Evolutionary conservation across 2,113 vertebrate genomes (phyloP).

Genomic region (Arizona elegans): DNA sequence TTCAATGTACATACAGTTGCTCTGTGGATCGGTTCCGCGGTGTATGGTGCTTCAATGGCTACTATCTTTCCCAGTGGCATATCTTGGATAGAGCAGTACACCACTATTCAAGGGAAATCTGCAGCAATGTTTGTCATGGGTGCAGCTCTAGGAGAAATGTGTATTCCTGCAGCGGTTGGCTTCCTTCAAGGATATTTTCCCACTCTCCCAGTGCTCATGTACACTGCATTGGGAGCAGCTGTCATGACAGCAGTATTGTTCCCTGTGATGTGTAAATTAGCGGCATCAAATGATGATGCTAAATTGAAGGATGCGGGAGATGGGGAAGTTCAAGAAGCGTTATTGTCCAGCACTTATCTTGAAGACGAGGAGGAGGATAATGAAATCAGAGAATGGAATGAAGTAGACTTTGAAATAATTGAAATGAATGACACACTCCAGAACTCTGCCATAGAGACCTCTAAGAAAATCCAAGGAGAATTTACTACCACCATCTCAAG

Average conservation of each 20-base stretch:
- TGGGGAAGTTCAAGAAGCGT: slow-evolving; percentile 75
- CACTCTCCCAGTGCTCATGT: slow-evolving; percentile 78
- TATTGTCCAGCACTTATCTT: slow-evolving; percentile 68
- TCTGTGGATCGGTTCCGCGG: slow-evolving; percentile 77
- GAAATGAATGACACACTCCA: slow-evolving; percentile 78
- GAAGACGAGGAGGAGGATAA: slow-evolving; percentile 76
- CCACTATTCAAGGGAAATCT: slow-evolving; percentile 73
- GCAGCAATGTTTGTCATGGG: slow-evolving; percentile 84
- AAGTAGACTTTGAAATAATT: slow-evolving; percentile 85
- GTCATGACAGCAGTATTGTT: slow-evolving; percentile 80
- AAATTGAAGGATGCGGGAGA: slow-evolving; percentile 51
- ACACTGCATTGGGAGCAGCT: slow-evolving; percentile 71
- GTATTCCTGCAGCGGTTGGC: slow-evolving; percentile 78
- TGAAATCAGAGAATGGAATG: slow-evolving; percentile 72
- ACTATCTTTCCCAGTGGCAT: slow-evolving; percentile 89
- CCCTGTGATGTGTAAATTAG: slow-evolving; percentile 86
- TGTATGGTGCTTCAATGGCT: slow-evolving; percentile 90
- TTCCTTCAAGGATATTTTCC: slow-evolving; percentile 74
- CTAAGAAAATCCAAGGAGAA: slow-evolving; percentile 16
- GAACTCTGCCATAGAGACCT: slow-evolving; percentile 61
- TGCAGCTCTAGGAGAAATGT: slow-evolving; percentile 89
- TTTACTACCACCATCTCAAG: slow-evolving; percentile 7
- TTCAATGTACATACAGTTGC: slow-evolving; percentile 57
- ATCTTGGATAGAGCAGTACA: slow-evolving; percentile 95
- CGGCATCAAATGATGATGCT: slow-evolving; percentile 51